Evolutionary conservation across 2,113 vertebrate genomes (phyloP).

Genomic region (Antigone vipio): DNA sequence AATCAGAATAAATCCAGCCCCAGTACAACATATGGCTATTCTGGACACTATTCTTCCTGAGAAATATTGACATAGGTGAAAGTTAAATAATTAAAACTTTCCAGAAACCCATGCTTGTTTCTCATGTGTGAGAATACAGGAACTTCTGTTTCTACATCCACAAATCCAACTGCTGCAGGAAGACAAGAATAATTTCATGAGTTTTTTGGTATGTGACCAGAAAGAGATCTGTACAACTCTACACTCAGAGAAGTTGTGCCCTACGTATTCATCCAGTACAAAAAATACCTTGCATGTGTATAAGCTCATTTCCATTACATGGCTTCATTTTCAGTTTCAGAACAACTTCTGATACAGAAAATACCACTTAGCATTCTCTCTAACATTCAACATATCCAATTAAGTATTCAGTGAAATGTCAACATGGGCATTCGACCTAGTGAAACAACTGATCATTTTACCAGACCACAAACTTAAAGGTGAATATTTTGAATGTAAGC

Average conservation of each 20-base stretch:
- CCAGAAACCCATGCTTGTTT: background rate
- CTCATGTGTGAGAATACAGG: background rate
- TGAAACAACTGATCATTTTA: background rate
- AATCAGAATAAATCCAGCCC: background rate
- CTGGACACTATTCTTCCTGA: background rate
- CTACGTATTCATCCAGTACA: background rate
- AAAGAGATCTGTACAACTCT: background rate
- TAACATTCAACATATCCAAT: background rate
- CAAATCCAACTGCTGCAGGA: background rate
- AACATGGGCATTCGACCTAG: background rate
- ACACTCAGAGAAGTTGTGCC: background rate
- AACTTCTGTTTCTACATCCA: background rate
- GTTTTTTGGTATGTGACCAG: background rate
- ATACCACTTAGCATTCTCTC: background rate
- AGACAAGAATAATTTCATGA: background rate
- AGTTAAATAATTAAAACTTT: background rate
- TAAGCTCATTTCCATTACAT: background rate
- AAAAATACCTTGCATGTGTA: background rate
- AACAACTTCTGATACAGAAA: background rate
- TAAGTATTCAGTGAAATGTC: background rate
- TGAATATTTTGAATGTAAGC: background rate
- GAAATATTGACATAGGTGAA: background rate
- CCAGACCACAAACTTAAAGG: background rate
- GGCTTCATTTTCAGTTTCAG: background rate
- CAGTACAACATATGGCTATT: background rate